These are phyloP conservation scores for Chlorodrepanis virens DNA, from an alignment of 2,113 vertebrate genomes.

Conservation along the genomic window DNA sequence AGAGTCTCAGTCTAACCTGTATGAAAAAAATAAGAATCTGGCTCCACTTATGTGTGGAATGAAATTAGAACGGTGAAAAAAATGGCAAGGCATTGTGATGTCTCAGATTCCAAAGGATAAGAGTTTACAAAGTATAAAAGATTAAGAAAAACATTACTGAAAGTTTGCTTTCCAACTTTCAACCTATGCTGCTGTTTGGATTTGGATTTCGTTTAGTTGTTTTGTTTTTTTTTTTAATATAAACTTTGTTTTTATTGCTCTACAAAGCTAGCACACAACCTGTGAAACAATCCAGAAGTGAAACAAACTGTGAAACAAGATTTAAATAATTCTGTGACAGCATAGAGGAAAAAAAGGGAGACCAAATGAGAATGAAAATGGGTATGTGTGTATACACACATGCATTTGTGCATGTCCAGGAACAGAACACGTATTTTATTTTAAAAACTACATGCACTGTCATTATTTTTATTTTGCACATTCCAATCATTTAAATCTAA, in stretches of 20 bases:
- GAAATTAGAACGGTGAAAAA: neutral
- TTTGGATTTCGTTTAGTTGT: neutral
- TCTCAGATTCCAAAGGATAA: neutral
- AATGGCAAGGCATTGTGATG: neutral
- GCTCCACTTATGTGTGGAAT: accelerated
- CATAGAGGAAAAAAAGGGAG: neutral
- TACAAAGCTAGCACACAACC: neutral
- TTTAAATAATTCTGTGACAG: neutral
- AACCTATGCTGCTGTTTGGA: neutral
- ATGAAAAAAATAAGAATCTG: neutral
- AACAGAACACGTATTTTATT: neutral
- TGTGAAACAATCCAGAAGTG: no score
- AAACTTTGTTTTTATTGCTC: neutral
- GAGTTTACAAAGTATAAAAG: neutral
- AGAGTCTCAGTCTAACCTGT: neutral
- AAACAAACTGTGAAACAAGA: no score
- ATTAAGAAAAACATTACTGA: neutral
- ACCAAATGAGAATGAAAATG: neutral
- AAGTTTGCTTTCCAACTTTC: neutral
- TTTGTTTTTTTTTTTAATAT: neutral
- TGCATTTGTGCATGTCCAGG: neutral
- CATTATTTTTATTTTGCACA: neutral
- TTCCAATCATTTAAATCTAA: neutral
- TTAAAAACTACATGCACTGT: neutral
- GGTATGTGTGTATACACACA: accelerated